Conservation (phyloP, 2,797 vertebrate genomes). For the Pitangus sulphuratus region DNA sequence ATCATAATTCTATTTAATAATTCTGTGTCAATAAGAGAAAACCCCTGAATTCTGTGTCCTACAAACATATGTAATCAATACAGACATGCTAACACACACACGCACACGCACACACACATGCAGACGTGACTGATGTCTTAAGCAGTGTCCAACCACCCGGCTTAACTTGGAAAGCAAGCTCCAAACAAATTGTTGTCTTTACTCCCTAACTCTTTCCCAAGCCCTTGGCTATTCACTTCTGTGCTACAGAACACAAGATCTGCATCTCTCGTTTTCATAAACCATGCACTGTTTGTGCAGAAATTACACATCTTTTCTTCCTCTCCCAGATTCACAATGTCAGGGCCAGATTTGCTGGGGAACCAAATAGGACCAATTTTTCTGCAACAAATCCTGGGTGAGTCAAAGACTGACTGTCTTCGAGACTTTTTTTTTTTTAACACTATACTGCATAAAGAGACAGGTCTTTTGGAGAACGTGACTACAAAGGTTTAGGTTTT, state of each 20-base stretch:
- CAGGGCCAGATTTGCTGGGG: not conserved
- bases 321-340: not conserved
- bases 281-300: not conserved
- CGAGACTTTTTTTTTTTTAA: not conserved
- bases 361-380: not conserved
- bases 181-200: not conserved
- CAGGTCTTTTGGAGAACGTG: not conserved
- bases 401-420: not conserved
- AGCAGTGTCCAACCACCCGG: not conserved
- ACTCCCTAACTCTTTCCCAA: not conserved
- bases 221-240: not conserved
- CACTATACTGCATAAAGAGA: not conserved
- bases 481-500: not conserved
- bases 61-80: not conserved
- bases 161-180: not conserved
- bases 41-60: not conserved
- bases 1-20: not conserved
- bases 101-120: not conserved
- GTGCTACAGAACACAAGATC: fast-evolving
- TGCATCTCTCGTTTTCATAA: not conserved
- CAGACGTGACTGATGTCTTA: not conserved
- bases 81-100: not conserved
- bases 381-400: not conserved
- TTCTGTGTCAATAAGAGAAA: not conserved
- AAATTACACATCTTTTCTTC: not conserved